These are phyloP conservation scores for Otolemur crassicaudatus DNA, from an alignment of 2,797 vertebrate species.

Conservation along the genomic window DNA sequence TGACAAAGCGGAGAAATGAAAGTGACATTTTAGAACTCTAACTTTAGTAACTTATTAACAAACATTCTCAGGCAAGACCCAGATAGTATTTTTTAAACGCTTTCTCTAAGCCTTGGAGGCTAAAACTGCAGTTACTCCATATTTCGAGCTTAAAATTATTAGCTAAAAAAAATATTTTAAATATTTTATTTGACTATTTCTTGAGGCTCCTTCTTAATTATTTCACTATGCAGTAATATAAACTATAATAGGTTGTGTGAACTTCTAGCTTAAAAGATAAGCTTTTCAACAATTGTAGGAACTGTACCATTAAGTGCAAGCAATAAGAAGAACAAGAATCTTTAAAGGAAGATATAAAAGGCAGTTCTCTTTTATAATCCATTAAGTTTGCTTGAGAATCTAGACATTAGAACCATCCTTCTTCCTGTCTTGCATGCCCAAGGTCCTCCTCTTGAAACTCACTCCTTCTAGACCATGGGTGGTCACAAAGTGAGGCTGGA, in stretches of 20 bases:
- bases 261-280: conserved; percentile 3
- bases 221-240: conserved; percentile 46
- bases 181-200: conserved; percentile 24
- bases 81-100: background rate
- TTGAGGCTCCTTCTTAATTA: conserved; percentile 50
- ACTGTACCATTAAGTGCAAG: background rate
- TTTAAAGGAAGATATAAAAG: background rate
- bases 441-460: background rate
- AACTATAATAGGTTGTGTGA: conserved; percentile 22
- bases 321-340: conserved; percentile 3
- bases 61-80: background rate
- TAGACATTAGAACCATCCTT: background rate
- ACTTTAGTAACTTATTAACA: background rate
- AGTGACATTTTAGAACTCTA: background rate
- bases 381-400: background rate
- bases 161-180: too few relatives aligned
- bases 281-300: background rate
- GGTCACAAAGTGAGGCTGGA: background rate
- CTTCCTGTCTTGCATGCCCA: background rate
- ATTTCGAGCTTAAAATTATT: conserved; percentile 5
- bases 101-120: conserved; percentile 3
- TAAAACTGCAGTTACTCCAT: background rate
- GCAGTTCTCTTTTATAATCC: background rate
- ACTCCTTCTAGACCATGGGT: background rate
- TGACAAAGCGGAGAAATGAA: background rate